phyloP scores from a whole-genome alignment of 2,888 invertebrate species.

The Tachina grossa region DNA sequence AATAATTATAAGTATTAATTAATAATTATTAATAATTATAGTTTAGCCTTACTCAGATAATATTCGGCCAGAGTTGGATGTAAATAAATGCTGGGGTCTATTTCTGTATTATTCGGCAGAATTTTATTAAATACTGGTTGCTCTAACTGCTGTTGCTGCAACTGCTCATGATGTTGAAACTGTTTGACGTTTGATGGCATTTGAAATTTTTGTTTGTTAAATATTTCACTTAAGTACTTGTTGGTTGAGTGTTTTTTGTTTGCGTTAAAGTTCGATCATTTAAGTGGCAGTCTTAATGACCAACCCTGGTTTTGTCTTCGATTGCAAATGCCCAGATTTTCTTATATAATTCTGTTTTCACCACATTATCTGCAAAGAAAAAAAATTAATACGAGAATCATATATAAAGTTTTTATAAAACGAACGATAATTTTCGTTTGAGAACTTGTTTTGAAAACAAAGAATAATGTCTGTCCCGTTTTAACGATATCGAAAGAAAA shows the following conservation, averaged over 20 bases:
- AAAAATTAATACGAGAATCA: background rate
- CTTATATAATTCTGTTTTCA: background rate
- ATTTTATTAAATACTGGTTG: background rate
- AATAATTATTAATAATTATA: background rate
- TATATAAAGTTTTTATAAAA: no score
- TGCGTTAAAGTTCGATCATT: background rate
- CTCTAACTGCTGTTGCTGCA: background rate
- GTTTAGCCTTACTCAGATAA: constrained; percentile 76
- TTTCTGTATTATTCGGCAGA: background rate
- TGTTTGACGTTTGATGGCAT: constrained; percentile 36
- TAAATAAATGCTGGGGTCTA: constrained; percentile 68
- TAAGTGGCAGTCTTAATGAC: constrained; percentile 12
- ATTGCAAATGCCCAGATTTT: background rate
- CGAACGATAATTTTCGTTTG: no score
- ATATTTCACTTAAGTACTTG: constrained; percentile 48
- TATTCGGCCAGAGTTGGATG: constrained; percentile 78
- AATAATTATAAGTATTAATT: background rate
- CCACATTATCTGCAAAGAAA: constrained; percentile 36
- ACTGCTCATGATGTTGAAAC: background rate
- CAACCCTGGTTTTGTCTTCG: background rate
- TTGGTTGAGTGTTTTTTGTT: constrained; percentile 11
- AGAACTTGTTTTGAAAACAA: no score
- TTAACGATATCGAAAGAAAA: no score
- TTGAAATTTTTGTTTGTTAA: constrained; percentile 2
- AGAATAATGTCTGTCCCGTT: no score